Evolutionary conservation across 2,888 invertebrate genomes (phyloP), one percentile per base, ranked within the genome.

Genomic region (Papilio protenor): DNA sequence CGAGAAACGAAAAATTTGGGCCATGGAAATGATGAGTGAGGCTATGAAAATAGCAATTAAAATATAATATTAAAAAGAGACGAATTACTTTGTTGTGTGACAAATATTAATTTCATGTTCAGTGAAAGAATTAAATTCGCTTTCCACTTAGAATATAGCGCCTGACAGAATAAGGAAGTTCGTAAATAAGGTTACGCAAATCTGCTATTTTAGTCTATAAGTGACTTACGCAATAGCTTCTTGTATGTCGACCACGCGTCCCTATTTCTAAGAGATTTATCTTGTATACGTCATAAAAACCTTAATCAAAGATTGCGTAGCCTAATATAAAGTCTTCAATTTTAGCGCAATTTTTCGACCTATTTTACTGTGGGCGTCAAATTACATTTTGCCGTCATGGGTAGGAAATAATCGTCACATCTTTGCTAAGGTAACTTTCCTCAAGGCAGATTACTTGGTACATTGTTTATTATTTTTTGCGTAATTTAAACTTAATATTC

Each of bases 41-140:
- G 16, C 47, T 70, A 70, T 49, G 49, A 70, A 47, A 70, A 70
- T 21, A 49, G 70, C 47, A 70, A 70, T 70, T 49, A 45, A 69
- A 66, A 69, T 10, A 47, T 70, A 49, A 16, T 18, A n/a, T 45
- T 66, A 33, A 18, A 66, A 47, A 14, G 45, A 49, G 2, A 70
- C 2, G 49, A 70, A 21, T 21, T 10, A 0, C 11, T 47, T 66
- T 16, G n/a, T 40, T 64, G 16, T 61, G 10, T 8, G 8, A 64
- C 33, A 16, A 64, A 33, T 27, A 14, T 6, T 49, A 16, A 12
- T 49, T 49, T 49, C 2, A 33, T 33, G 4, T 49, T 49, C 49
- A 2, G 0, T 16, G 16, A 49, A 49, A 49, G 16, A 16, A 16
- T 14, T 49, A 40, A 40, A 40, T 40, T 6, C 1, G 6, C 40